Evolutionary conservation across 1,140 invertebrate species (phyloP).

Genomic region (Drosophila athabasca): DNA sequence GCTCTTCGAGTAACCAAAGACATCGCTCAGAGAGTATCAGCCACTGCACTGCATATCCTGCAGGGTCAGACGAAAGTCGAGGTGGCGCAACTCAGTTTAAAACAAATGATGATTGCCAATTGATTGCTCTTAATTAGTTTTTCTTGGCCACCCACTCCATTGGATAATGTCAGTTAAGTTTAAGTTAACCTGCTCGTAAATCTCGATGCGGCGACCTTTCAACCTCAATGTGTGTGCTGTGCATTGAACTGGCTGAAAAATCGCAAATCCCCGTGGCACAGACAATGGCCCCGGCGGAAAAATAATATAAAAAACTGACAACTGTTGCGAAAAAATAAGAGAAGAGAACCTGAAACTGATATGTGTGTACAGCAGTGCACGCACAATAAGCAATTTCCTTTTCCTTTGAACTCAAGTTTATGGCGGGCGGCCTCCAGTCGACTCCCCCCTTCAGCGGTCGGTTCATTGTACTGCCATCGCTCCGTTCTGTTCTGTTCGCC

Average conservation of each 20-base stretch:
- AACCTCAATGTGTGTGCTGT: constrained; percentile 27
- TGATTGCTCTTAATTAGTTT: constrained; percentile 25
- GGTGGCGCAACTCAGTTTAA: not conserved
- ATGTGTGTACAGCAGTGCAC: not conserved
- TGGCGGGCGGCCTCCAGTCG: constrained; percentile 7
- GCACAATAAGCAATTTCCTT: constrained; percentile 64
- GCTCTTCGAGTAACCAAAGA: too few species aligned
- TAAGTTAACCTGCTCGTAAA: constrained; percentile 35
- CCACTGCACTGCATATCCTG: too few species aligned
- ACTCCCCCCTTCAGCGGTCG: constrained; percentile 5
- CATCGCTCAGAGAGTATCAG: too few species aligned
- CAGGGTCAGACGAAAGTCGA: too few species aligned
- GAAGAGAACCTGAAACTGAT: constrained; percentile 44
- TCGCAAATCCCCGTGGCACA: constrained; percentile 17
- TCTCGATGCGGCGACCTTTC: constrained; percentile 27
- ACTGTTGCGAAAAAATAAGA: constrained; percentile 32
- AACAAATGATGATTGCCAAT: constrained; percentile 22
- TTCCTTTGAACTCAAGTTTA: constrained; percentile 42
- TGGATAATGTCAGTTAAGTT: constrained; percentile 8
- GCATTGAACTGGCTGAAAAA: constrained; percentile 60
- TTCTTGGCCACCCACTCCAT: not conserved
- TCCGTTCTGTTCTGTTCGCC: not conserved
- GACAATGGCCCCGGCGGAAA: constrained; percentile 28
- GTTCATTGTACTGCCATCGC: constrained; percentile 62
- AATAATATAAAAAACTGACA: constrained; percentile 7